A percentile compares a stretch with the other conserved stretches of the same genome.
Evolutionary conservation across 1,140 invertebrate genomes (phyloP).

Genomic region (Camponotus floridanus): DNA sequence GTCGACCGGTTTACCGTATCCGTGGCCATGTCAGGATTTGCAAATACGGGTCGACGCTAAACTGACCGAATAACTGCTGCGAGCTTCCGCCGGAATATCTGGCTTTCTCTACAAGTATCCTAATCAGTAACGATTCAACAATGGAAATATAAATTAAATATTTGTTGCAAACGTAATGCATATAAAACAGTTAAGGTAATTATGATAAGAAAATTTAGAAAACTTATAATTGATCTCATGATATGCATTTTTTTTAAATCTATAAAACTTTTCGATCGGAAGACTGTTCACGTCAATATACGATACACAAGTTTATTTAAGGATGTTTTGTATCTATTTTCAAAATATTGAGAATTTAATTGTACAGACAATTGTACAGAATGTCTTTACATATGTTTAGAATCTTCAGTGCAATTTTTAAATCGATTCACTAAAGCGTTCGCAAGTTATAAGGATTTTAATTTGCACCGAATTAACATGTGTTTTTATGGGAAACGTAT

Average conservation of each 20-base stretch:
- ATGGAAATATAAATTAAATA: not conserved
- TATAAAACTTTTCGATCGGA: not conserved
- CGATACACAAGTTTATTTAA: too few relatives aligned
- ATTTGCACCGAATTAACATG: too few relatives aligned
- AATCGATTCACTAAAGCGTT: too few relatives aligned
- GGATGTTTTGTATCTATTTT: too few relatives aligned
- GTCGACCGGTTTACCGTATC: conserved; percentile 60
- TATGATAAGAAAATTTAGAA: not conserved
- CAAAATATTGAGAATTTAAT: too few relatives aligned
- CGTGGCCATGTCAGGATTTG: conserved; percentile 65
- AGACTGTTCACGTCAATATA: not conserved
- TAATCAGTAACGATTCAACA: conserved; percentile 35
- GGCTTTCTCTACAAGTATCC: conserved; percentile 34
- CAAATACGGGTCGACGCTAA: conserved; percentile 60
- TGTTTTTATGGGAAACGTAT: too few relatives aligned
- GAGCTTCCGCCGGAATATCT: conserved; percentile 45
- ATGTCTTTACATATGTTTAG: too few relatives aligned
- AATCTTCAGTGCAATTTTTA: too few relatives aligned
- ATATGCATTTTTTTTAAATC: not conserved
- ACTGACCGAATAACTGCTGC: conserved; percentile 61
- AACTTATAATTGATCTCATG: not conserved
- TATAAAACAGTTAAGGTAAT: not conserved
- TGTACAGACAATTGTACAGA: too few relatives aligned
- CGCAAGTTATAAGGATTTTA: too few relatives aligned
- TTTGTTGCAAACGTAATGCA: too few relatives aligned